Evolutionary conservation across 2,797 vertebrate genomes (phyloP).

Genomic region (Steatocranus sp.): DNA sequence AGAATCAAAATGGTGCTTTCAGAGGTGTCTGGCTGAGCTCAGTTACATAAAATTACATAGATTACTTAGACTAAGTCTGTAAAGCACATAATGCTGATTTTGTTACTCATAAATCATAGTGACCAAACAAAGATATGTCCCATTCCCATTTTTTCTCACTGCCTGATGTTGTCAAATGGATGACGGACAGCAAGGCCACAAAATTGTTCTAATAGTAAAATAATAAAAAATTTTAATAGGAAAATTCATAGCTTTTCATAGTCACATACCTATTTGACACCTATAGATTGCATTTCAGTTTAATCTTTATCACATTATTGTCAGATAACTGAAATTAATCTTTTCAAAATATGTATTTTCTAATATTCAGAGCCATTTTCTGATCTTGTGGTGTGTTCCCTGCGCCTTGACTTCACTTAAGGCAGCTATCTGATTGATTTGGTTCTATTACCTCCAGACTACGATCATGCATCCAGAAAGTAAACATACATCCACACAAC

Average conservation of each 20-base stretch:
- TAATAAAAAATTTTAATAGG: accelerated
- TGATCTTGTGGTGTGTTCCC: not conserved
- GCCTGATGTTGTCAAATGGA: not conserved
- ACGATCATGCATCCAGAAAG: not conserved
- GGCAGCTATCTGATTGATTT: not conserved
- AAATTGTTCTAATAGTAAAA: not conserved
- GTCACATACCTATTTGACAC: accelerated
- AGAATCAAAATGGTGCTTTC: not conserved
- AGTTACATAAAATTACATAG: not conserved
- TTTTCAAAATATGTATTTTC: not conserved
- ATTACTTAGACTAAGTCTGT: not conserved
- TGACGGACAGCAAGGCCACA: not conserved
- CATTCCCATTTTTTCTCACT: not conserved
- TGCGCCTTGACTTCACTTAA: not conserved
- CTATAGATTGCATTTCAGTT: not conserved
- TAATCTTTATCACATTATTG: not conserved
- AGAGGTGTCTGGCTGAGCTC: not conserved
- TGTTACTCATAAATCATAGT: not conserved
- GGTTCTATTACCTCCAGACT: not conserved
- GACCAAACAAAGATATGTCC: not conserved
- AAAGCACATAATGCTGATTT: not conserved
- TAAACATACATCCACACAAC: not conserved
- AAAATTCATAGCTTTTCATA: accelerated
- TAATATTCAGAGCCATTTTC: not conserved
- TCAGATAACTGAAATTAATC: not conserved